A percentile compares a stretch with the other conserved stretches of the same genome.
These are phyloP conservation scores for Cephalopholis sonnerati DNA, from an alignment of 2,113 vertebrate genomes.

Conservation along the genomic window DNA sequence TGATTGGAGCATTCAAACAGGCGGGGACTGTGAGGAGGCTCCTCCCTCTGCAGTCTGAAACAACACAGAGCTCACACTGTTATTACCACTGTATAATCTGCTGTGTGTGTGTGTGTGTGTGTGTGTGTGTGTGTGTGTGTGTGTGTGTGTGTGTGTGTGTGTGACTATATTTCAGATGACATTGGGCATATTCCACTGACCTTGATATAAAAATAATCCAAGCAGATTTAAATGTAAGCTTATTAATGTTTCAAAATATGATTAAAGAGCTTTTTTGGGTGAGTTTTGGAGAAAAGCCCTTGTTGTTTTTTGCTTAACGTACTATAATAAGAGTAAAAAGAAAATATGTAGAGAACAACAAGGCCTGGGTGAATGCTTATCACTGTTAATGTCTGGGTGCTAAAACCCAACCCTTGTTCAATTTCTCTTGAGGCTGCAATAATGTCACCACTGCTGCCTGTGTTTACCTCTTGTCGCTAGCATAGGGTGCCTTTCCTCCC, in stretches of 20 bases:
- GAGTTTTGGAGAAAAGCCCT: neutral
- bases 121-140: neutral
- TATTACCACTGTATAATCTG: conserved; percentile 14
- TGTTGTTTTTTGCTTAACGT: neutral
- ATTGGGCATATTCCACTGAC: conserved; percentile 37
- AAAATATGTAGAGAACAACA: neutral
- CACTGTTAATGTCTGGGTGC: neutral
- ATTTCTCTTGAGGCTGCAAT: neutral
- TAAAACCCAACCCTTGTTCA: neutral
- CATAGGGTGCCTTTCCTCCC: conserved; percentile 91
- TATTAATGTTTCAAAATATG: conserved; percentile 43
- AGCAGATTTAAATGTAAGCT: conserved; percentile 51
- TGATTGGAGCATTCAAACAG: conserved; percentile 96
- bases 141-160: neutral
- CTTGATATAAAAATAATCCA: conserved; percentile 53
- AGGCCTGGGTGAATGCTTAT: too few species aligned
- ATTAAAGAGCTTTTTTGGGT: conserved; percentile 35
- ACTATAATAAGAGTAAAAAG: neutral
- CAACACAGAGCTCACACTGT: neutral
- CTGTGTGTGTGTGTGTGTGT: neutral
- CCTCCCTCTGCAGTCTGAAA: conserved; percentile 86
- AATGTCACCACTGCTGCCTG: neutral
- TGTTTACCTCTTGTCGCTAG: conserved; percentile 89
- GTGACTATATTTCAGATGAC: conserved; percentile 8
- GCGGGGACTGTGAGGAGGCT: conserved; percentile 84